These are phyloP conservation scores for Nomada flava DNA, from an alignment of 2,888 invertebrate genomes.

Conservation along the genomic window DNA sequence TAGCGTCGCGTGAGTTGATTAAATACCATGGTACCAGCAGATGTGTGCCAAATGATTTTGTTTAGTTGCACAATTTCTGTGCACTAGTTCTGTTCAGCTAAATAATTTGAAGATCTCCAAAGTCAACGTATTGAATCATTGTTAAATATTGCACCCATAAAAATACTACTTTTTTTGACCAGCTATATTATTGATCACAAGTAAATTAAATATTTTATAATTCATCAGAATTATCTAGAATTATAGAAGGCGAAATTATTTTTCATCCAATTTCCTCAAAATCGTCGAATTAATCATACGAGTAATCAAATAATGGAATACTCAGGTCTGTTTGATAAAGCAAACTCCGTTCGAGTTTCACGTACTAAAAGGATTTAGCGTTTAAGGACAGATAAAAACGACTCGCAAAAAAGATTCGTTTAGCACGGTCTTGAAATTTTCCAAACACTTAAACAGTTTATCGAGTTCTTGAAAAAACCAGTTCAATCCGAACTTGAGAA, in stretches of 20 bases:
- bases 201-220: too few species aligned
- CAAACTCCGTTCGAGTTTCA: neutral
- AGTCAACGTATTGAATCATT: neutral
- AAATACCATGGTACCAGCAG: neutral
- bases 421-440: neutral
- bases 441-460: neutral
- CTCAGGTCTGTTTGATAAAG: slow-evolving; percentile 14
- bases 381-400: neutral
- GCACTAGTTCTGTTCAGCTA: neutral
- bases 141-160: neutral
- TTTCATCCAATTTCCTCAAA: neutral
- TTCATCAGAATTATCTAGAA: too few species aligned
- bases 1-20: slow-evolving; percentile 6
- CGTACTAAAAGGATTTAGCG: neutral
- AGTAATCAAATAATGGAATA: neutral
- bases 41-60: slow-evolving; percentile 7
- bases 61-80: neutral
- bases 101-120: neutral
- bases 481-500: too few species aligned
- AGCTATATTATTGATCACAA: too few species aligned
- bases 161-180: neutral
- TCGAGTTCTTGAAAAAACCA: neutral
- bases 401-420: too few species aligned
- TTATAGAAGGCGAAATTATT: neutral
- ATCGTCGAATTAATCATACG: neutral